Conservation (phyloP, 2,797 vertebrate species). For the Alectoris magna region DNA sequence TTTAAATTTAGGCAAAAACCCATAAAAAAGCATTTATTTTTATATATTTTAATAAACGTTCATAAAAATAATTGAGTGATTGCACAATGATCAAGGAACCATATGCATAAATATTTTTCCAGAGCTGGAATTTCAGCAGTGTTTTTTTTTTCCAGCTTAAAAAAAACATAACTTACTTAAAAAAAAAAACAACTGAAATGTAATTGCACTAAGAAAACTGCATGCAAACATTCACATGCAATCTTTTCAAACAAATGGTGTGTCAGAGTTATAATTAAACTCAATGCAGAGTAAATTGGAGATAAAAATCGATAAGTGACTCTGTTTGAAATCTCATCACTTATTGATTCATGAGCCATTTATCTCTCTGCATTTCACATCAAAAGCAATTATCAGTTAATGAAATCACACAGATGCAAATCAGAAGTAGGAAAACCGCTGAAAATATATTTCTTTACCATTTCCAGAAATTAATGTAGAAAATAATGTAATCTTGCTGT, state of each 20-base stretch:
- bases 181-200: neutral
- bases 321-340: constrained; percentile 11
- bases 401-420: constrained; percentile 67
- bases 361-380: constrained; percentile 53
- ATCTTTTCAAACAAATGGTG: constrained; percentile 49
- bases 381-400: constrained; percentile 73
- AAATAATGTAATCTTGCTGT: neutral
- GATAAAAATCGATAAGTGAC: constrained; percentile 46
- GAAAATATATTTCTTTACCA: neutral
- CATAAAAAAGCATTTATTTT: neutral
- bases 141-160: neutral
- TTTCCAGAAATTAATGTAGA: neutral
- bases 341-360: constrained; percentile 66
- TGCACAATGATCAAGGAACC: neutral
- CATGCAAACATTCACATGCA: neutral
- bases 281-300: constrained; percentile 31
- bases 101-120: neutral
- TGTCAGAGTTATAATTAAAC: constrained; percentile 63
- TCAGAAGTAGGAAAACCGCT: constrained; percentile 38
- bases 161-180: neutral
- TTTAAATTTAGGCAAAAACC: neutral
- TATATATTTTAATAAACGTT: neutral
- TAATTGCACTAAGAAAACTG: constrained; percentile 5
- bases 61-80: neutral
- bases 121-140: neutral